Evolutionary conservation across 2,888 invertebrate genomes (phyloP).

Genomic region (Macrophya annulata): DNA sequence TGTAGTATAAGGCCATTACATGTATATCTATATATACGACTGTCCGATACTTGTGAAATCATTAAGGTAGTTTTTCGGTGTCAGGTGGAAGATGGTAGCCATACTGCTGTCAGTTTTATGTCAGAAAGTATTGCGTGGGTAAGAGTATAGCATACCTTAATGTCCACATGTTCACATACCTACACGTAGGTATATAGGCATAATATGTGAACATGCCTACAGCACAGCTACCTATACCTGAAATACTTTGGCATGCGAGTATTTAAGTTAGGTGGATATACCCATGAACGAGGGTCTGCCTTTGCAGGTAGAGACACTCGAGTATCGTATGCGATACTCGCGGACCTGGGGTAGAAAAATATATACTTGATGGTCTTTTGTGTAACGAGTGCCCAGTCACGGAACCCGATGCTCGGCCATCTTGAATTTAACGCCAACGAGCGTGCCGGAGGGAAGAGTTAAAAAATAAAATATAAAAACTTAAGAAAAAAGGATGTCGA

Average conservation of each 20-base stretch:
- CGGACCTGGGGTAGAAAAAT: constrained; percentile 37
- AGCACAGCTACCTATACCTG: not conserved
- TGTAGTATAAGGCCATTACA: too few species aligned
- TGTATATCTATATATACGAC: too few species aligned
- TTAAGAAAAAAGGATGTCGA: not conserved
- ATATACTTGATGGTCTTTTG: constrained; percentile 29
- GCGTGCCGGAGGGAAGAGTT: not conserved
- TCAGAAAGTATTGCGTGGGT: constrained; percentile 45
- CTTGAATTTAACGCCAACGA: constrained; percentile 26
- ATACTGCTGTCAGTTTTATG: constrained; percentile 70
- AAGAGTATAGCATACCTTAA: constrained; percentile 48
- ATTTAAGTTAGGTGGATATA: not conserved
- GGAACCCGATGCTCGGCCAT: not conserved
- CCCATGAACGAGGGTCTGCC: not conserved
- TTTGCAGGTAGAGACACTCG: constrained; percentile 13
- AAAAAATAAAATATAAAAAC: not conserved
- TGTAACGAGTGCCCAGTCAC: constrained; percentile 53
- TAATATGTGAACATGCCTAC: not conserved
- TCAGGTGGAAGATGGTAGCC: constrained; percentile 70
- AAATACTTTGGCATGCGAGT: not conserved
- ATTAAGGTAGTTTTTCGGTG: not conserved
- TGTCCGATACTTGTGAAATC: not conserved
- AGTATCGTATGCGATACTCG: constrained; percentile 31
- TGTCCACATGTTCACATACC: not conserved
- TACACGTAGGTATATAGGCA: not conserved